These are phyloP conservation scores for Ptyas mucosa DNA, from an alignment of 2,113 vertebrate genomes.

Conservation along the genomic window DNA sequence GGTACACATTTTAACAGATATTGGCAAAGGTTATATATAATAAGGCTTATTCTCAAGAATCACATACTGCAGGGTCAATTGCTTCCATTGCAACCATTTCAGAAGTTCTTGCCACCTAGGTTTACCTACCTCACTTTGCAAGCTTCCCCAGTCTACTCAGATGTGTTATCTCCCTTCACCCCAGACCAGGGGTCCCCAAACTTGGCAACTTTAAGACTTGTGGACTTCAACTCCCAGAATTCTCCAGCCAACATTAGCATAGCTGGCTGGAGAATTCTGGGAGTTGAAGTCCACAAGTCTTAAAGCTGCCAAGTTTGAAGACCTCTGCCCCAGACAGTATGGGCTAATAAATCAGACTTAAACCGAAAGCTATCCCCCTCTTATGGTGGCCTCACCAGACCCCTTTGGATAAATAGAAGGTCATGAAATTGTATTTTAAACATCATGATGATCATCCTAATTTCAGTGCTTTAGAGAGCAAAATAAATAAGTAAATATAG, in stretches of 20 bases:
- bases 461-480: neutral
- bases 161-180: neutral
- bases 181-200: too few relatives aligned
- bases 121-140: neutral
- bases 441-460: constrained; percentile 22
- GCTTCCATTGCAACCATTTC: neutral
- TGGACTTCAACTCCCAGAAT: too few relatives aligned
- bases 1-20: neutral
- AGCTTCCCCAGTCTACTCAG: neutral
- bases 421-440: neutral
- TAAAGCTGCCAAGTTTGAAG: too few relatives aligned
- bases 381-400: neutral
- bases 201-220: too few relatives aligned
- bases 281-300: too few relatives aligned
- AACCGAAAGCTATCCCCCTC: neutral
- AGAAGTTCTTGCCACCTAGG: too few relatives aligned
- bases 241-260: too few relatives aligned
- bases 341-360: neutral
- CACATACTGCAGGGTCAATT: neutral
- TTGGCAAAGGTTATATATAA: neutral
- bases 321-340: too few relatives aligned
- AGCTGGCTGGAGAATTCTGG: too few relatives aligned
- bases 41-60: neutral
- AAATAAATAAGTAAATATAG: neutral
- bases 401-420: neutral